Percentiles rank a stretch among this genome's conserved stretches.
Conservation (phyloP, 2,113 vertebrate genomes). For the Oceanites oceanicus region DNA sequence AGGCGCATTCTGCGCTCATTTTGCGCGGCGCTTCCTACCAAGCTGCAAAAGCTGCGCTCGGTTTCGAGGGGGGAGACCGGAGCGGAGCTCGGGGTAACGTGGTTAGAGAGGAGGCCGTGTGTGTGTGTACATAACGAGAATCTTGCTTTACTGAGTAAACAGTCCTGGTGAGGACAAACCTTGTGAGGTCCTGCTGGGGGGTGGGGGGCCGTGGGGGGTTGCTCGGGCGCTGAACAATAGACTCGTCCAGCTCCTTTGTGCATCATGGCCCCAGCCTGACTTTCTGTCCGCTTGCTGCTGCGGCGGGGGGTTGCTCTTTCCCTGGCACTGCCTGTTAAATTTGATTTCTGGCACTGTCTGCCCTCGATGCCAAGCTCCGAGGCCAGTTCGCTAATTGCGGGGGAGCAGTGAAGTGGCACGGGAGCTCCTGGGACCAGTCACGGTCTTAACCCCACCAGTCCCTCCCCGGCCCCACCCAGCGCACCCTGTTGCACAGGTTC, state of each 20-base stretch:
- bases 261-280: not conserved
- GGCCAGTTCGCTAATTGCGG: not conserved
- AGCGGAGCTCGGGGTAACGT: not conserved
- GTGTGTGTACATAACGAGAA: not conserved
- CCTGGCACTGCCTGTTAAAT: not conserved
- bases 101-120: not conserved
- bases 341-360: not conserved
- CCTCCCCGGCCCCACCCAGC: not conserved
- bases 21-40: not conserved
- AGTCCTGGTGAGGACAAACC: no score
- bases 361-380: not conserved
- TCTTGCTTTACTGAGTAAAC: not conserved
- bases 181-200: not conserved
- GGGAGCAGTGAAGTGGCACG: not conserved
- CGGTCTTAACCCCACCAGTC: not conserved
- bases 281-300: not conserved
- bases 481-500: fast-evolving
- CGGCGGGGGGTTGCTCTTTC: not conserved
- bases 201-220: not conserved
- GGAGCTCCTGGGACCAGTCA: not conserved
- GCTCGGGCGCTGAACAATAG: not conserved
- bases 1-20: fast-evolving
- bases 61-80: not conserved
- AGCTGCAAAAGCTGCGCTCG: fast-evolving
- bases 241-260: not conserved